Conservation (phyloP, 2,113 vertebrate species). For the Pedetes capensis region DNA sequence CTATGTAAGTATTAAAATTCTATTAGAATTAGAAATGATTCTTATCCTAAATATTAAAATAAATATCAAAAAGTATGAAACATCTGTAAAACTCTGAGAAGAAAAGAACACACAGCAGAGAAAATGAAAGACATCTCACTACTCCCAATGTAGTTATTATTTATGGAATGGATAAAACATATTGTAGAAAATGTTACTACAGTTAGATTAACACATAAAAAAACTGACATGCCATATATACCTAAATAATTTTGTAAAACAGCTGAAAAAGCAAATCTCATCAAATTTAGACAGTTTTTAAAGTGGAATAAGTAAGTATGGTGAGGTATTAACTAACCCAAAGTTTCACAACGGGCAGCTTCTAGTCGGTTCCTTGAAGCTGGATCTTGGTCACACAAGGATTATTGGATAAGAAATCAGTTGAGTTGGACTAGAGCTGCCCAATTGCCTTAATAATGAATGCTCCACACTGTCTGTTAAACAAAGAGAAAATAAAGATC, state of each 20-base stretch:
- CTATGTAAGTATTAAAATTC: constrained; percentile 44
- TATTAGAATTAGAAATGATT: constrained; percentile 35
- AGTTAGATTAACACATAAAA: constrained; percentile 69
- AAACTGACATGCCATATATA: constrained; percentile 65
- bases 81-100: constrained; percentile 35
- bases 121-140: constrained; percentile 54
- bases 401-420: constrained; percentile 75
- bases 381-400: constrained; percentile 75
- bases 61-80: constrained; percentile 60
- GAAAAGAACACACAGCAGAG: constrained; percentile 48
- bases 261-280: constrained; percentile 64
- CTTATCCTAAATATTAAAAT: constrained; percentile 63
- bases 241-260: constrained; percentile 54
- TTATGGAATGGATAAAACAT: constrained; percentile 61
- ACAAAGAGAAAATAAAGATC: constrained; percentile 66
- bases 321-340: constrained; percentile 79
- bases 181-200: constrained; percentile 50
- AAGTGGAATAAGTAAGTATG: constrained; percentile 65
- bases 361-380: constrained; percentile 73
- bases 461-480: constrained; percentile 77
- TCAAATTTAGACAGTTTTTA: constrained; percentile 60
- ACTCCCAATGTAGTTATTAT: constrained; percentile 44
- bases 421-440: constrained; percentile 63
- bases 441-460: constrained; percentile 75
- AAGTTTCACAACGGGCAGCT: constrained; percentile 78